phyloP scores from a whole-genome alignment of 2,797 vertebrate species.

The Crenichthys baileyi region DNA sequence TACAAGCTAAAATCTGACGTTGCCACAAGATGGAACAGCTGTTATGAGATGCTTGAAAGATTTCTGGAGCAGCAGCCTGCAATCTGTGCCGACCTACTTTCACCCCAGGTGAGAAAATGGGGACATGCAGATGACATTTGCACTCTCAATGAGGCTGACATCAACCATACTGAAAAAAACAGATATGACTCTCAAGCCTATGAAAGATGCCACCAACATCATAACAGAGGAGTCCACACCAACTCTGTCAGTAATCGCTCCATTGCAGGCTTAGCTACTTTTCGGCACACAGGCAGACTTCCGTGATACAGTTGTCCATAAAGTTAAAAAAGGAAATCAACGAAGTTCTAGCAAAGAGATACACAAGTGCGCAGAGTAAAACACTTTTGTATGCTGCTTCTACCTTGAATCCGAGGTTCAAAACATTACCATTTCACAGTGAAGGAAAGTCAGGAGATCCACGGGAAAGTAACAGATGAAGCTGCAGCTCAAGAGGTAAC shows the following conservation, averaged over 20 bases:
- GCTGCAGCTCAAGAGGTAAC: neutral
- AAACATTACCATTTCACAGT: neutral
- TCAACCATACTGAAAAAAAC: neutral
- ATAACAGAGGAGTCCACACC: neutral
- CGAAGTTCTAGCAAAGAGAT: neutral
- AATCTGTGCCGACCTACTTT: neutral
- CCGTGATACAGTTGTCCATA: neutral
- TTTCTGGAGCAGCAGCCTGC: neutral
- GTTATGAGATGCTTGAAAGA: no score
- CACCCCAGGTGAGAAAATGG: neutral
- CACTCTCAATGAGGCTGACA: neutral
- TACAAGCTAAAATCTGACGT: no score
- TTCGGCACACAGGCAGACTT: neutral
- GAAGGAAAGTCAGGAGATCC: no score
- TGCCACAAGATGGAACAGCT: no score
- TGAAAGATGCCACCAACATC: neutral
- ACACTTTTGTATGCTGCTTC: neutral
- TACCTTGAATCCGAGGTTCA: neutral
- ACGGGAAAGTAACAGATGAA: no score
- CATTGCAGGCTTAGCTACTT: slow-evolving; percentile 1
- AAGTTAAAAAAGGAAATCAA: neutral
- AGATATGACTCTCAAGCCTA: neutral
- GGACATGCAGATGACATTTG: neutral
- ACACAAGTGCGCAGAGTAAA: slow-evolving; percentile 4
- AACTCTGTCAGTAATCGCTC: neutral